Evolutionary conservation across 2,888 invertebrate species (phyloP), one percentile per base, ranked within the genome.

Genomic region (Bombylius major): DNA sequence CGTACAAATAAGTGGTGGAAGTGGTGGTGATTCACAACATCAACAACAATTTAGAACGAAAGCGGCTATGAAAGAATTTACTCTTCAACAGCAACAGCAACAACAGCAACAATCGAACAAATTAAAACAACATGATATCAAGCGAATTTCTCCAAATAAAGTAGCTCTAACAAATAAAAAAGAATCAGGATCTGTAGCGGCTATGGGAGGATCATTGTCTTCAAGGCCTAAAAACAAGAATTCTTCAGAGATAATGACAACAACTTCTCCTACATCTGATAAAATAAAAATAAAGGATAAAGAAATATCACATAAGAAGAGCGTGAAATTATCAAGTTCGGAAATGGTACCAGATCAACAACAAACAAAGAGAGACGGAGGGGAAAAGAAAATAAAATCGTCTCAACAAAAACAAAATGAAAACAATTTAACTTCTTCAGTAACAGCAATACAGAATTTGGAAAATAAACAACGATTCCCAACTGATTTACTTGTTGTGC

Each of bases 31-130:
- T 71, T 82, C 83, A 7, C 83, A 83, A 65, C 83, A 83, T 67
- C 78, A 79, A 60, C 76, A 80, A 63, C 78, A 77, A 50, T 79
- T 88, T 60, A 79, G 88, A 64, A 90, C 89, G 13, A 91, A 91
- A 75, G 89, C 86, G 14, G 87, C 89, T 11, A 84, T 89, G 71
- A 91, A 91, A 72, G 88, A 89, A 68, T 90, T 90, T 67, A 81
- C 86, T 48, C 77, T 80, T 13, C 69, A 68, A 14, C 23, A 23
- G 23, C 23, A 23, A 23, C 23, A 23, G 23, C 23, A 47, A 46
- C 11, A 55, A 45, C 23, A 23, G 23, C 23, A 23, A 23, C 39
- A 42, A 42, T 42, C 39, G 39, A 42, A 42, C 11, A 7, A 11
- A 42, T 11, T 11, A 11, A 42, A 42, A 42, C 11, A 7, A 11